Conservation (phyloP, 2,797 vertebrate species). For the Masticophis lateralis region DNA sequence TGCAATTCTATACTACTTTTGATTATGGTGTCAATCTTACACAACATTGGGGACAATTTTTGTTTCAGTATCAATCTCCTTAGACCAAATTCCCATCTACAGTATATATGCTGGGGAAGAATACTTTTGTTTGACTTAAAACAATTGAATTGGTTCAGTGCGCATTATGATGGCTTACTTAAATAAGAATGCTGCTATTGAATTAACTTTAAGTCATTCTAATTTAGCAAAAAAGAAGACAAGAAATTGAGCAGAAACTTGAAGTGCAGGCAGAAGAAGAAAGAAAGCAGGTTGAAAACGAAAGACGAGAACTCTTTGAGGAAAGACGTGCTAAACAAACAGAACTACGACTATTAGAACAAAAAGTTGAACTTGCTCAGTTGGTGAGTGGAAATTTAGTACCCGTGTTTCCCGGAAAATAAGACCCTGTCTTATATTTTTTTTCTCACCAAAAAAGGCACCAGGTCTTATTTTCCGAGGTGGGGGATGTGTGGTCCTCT, state of each 20-base stretch:
- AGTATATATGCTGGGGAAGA: neutral
- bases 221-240: slow-evolving; percentile 88
- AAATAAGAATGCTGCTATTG: neutral
- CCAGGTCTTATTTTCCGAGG: too few relatives aligned
- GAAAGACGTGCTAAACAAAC: slow-evolving; percentile 96
- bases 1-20: neutral
- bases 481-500: too few relatives aligned
- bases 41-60: neutral
- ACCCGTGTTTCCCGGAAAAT: too few relatives aligned
- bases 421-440: too few relatives aligned
- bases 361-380: slow-evolving; percentile 98
- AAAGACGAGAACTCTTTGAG: slow-evolving; percentile 94
- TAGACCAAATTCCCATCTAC: neutral
- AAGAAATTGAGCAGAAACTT: slow-evolving; percentile 97
- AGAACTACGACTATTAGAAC: slow-evolving; percentile 92
- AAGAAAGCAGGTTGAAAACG: slow-evolving; percentile 91
- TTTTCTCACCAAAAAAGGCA: too few relatives aligned
- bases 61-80: neutral
- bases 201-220: neutral
- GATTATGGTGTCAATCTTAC: neutral
- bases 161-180: neutral
- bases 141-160: neutral
- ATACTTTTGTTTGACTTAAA: neutral
- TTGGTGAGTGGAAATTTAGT: slow-evolving; percentile 77
- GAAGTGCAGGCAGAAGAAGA: slow-evolving; percentile 97